Evolutionary conservation across 2,888 invertebrate genomes (phyloP).

Genomic region (Melinaea menophilus): DNA sequence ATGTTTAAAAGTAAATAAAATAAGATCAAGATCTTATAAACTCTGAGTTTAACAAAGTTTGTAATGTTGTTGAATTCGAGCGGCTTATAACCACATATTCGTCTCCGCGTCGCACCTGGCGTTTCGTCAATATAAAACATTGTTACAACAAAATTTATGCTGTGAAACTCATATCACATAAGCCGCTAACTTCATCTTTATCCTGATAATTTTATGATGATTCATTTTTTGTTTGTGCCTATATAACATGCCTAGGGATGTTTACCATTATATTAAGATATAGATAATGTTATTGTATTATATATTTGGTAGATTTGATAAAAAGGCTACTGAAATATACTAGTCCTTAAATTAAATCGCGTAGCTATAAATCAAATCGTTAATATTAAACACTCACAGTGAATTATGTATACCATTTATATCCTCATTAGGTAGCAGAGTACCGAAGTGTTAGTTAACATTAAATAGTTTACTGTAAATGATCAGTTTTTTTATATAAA

Average conservation of each 20-base stretch:
- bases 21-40: too few relatives aligned
- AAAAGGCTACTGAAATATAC: too few relatives aligned
- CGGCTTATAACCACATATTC: not conserved
- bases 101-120: not conserved
- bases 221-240: not conserved
- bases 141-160: not conserved
- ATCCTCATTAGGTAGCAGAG: too few relatives aligned
- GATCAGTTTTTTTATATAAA: not conserved
- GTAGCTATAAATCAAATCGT: too few relatives aligned
- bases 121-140: not conserved
- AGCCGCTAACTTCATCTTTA: slow-evolving; percentile 1
- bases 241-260: too few relatives aligned
- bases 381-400: too few relatives aligned
- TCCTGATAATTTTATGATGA: not conserved
- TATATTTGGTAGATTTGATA: too few relatives aligned
- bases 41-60: not conserved
- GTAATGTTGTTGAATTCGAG: not conserved
- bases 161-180: not conserved
- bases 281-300: too few relatives aligned
- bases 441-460: not conserved
- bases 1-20: too few relatives aligned
- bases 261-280: too few relatives aligned
- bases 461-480: not conserved
- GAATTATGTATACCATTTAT: too few relatives aligned
- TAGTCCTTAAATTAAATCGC: too few relatives aligned